Evolutionary conservation across 92 coral and sea anemone genomes (phyloP), one percentile per base, ranked within the genome.

Genomic region (Zoanthus gigantus): DNA sequence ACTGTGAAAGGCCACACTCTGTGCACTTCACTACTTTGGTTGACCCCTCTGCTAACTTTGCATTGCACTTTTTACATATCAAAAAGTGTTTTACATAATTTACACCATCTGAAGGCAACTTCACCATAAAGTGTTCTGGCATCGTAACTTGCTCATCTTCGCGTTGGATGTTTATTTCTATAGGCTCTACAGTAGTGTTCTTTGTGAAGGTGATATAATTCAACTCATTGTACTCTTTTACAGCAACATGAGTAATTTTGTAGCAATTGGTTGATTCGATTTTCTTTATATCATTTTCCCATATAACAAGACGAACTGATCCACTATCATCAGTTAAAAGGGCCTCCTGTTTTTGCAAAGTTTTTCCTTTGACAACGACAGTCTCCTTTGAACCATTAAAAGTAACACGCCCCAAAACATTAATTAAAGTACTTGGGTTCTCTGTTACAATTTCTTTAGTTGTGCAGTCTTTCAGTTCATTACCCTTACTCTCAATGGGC

Each of bases 1-100:
- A 34, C 16, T 69, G 74, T 29, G 46, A 31, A 69, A 69, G 74
- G 34, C 74, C 74, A 69, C 74, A 31, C 74, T 29, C 74, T 17
- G 31, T 18, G 16, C 47, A 69, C 16, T 69, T 69, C 44, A 69
- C 16, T 29, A 69, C 12, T 31, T 29, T 69, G 14, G 16, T 69
- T 29, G 31, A 31, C 29, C 44, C 10, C 10, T 69, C 46, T n/a
- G 44, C 34, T 0, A 67, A 30, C 23, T 67, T 67, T 66, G 72
- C 28, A 16, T 66, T 18, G 72, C 30, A 66, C 30, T 69, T 69
- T 30, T 69, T 69, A 69, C 74, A 69, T 30, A 32, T 69, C 16
- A 69, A 69, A 23, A 69, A 58, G 66, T 58, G 66, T 58, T 13
- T 58, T 58, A 58, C 66, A 17, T 58, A 58, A 14, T 58, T 58